Conservation (phyloP, 2,797 vertebrate genomes). For the Cottoperca gobio region DNA sequence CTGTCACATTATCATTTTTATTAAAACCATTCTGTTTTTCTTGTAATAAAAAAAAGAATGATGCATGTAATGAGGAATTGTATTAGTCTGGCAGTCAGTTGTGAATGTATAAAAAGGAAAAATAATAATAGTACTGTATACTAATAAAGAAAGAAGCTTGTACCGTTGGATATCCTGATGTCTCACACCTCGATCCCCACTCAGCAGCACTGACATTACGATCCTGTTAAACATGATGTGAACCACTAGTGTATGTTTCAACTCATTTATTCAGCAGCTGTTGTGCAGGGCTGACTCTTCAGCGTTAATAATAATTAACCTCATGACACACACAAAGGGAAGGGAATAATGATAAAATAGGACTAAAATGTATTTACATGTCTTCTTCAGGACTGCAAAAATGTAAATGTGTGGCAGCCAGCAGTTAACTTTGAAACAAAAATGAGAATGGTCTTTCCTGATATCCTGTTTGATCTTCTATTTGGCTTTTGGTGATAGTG, state of each 20-base stretch:
- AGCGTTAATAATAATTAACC: conserved; percentile 38
- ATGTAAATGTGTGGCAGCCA: conserved; percentile 1
- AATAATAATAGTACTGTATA: background rate
- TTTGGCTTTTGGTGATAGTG: background rate
- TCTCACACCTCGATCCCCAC: background rate
- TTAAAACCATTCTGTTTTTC: conserved; percentile 13
- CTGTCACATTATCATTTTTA: conserved; percentile 27
- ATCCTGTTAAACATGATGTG: conserved; percentile 6
- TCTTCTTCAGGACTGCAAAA: background rate
- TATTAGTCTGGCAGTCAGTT: conserved; percentile 3
- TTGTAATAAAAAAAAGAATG: conserved; percentile 21
- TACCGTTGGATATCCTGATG: conserved; percentile 8
- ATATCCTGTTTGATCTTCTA: background rate
- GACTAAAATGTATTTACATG: conserved; percentile 4
- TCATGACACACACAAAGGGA: conserved; percentile 2
- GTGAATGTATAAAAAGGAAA: conserved; percentile 18
- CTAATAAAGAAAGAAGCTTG: background rate
- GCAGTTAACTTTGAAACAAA: background rate
- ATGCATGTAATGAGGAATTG: conserved; percentile 25
- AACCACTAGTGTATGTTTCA: background rate
- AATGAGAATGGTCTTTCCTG: background rate
- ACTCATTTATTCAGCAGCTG: conserved; percentile 45
- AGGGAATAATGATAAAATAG: conserved; percentile 20
- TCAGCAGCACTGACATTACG: conserved; percentile 10
- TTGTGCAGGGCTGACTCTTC: conserved; percentile 1